These are phyloP conservation scores for Solenopsis invicta DNA, from an alignment of 1,140 invertebrate species.

Conservation along the genomic window DNA sequence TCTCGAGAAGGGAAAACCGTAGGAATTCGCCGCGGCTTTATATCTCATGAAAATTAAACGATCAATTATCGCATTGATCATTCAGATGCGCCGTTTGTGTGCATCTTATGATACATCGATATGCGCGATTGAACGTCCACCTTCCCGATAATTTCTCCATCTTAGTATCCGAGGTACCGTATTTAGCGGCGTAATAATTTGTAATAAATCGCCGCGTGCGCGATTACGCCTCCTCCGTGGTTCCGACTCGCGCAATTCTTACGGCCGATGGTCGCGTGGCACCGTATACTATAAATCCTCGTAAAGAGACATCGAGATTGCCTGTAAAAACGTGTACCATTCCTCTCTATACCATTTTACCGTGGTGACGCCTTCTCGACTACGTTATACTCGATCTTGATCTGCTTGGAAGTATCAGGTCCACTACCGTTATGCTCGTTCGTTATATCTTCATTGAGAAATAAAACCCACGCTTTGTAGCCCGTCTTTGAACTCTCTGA, in stretches of 20 bases:
- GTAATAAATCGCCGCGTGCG: slow-evolving; percentile 40
- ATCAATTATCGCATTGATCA: slow-evolving; percentile 28
- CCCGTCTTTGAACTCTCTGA: neutral
- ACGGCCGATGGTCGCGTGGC: slow-evolving; percentile 30
- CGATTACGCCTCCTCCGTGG: slow-evolving; percentile 37
- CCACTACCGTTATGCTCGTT: slow-evolving; percentile 57
- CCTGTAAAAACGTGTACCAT: slow-evolving; percentile 45
- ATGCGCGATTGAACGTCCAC: slow-evolving; percentile 25
- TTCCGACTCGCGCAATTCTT: slow-evolving; percentile 29
- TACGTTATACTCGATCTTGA: slow-evolving; percentile 41
- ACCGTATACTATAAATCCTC: slow-evolving; percentile 62
- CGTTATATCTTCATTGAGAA: slow-evolving; percentile 63
- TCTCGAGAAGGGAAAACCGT: neutral
- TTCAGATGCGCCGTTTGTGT: neutral
- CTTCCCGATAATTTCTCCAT: slow-evolving; percentile 27
- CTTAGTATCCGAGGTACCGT: slow-evolving; percentile 11
- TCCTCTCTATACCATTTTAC: slow-evolving; percentile 3
- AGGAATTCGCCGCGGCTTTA: neutral
- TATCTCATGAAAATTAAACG: slow-evolving; percentile 21
- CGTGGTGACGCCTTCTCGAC: slow-evolving; percentile 11
- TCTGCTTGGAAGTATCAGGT: slow-evolving; percentile 32
- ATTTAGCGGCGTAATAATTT: slow-evolving; percentile 23
- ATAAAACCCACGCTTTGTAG: slow-evolving; percentile 52
- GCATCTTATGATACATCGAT: neutral
- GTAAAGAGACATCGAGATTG: slow-evolving; percentile 37